Evolutionary conservation across 2,113 vertebrate genomes (phyloP).

Genomic region (Aspiorhynchus laticeps): DNA sequence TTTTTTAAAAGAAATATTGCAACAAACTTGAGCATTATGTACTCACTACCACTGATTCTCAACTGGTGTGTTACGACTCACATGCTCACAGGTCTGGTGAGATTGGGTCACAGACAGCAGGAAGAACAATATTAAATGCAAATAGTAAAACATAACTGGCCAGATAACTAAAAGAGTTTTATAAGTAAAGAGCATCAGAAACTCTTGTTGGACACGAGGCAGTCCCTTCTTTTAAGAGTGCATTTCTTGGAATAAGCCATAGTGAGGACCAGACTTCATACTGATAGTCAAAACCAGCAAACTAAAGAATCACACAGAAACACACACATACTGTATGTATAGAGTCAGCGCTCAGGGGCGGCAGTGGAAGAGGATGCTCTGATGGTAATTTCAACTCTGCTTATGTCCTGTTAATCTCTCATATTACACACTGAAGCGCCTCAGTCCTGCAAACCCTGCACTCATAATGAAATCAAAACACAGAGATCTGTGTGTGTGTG

Average conservation of each 20-base stretch:
- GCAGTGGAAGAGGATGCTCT: neutral
- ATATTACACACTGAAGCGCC: neutral
- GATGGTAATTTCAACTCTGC: neutral
- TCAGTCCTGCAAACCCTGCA: neutral
- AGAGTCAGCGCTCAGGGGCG: neutral
- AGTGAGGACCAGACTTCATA: neutral
- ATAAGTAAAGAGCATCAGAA: neutral
- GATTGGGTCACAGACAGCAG: too few relatives aligned
- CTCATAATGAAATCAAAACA: conserved; percentile 16
- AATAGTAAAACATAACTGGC: too few relatives aligned
- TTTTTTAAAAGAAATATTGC: too few relatives aligned
- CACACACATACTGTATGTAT: neutral
- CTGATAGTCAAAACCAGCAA: neutral
- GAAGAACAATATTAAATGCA: too few relatives aligned
- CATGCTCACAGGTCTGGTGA: too few relatives aligned
- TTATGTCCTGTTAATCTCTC: conserved; percentile 23
- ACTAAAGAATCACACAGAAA: neutral
- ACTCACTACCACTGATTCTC: too few relatives aligned
- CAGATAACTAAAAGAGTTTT: too few relatives aligned
- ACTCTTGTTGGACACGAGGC: neutral
- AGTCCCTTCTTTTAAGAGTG: neutral
- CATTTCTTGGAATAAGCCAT: neutral
- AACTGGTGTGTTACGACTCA: too few relatives aligned
- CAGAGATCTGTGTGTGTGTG: neutral
- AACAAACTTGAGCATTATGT: too few relatives aligned